A percentile compares a stretch with the other conserved stretches of the same genome.
Evolutionary conservation across 2,888 invertebrate genomes (phyloP).

Genomic region (Amphipoea oculea): DNA sequence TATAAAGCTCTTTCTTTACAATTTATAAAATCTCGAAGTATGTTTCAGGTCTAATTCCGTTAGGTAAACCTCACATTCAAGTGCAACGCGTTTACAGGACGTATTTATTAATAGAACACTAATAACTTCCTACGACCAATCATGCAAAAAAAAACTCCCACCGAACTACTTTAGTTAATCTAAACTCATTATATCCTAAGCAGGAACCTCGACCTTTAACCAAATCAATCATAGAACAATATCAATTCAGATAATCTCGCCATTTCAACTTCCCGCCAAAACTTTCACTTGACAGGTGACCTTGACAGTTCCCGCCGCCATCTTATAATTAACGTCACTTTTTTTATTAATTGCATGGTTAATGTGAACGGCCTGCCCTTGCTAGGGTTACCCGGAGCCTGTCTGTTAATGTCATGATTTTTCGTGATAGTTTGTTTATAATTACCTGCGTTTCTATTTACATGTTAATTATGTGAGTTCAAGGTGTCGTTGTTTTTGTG

Average conservation of each 20-base stretch:
- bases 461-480: constrained; percentile 13
- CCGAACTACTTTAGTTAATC: constrained; percentile 53
- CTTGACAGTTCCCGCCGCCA: constrained; percentile 71
- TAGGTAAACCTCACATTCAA: too few relatives aligned
- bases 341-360: constrained; percentile 48
- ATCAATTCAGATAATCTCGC: constrained; percentile 57
- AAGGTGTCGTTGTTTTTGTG: constrained; percentile 3
- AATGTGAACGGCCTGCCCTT: constrained; percentile 57
- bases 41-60: background rate
- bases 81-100: background rate
- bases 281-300: constrained; percentile 73
- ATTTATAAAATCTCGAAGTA: too few relatives aligned
- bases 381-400: constrained; percentile 46
- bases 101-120: background rate
- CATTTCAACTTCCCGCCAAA: constrained; percentile 65
- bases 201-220: constrained; percentile 75
- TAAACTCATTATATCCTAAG: constrained; percentile 49
- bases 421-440: constrained; percentile 49
- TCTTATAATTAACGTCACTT: constrained; percentile 62
- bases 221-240: constrained; percentile 71
- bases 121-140: constrained; percentile 31
- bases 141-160: constrained; percentile 1
- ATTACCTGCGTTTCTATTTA: constrained; percentile 20
- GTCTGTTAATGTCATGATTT: constrained; percentile 51
- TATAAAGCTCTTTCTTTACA: too few relatives aligned